phyloP scores from a whole-genome alignment of 2,797 vertebrate species.

The Centroberyx gerrardi region DNA sequence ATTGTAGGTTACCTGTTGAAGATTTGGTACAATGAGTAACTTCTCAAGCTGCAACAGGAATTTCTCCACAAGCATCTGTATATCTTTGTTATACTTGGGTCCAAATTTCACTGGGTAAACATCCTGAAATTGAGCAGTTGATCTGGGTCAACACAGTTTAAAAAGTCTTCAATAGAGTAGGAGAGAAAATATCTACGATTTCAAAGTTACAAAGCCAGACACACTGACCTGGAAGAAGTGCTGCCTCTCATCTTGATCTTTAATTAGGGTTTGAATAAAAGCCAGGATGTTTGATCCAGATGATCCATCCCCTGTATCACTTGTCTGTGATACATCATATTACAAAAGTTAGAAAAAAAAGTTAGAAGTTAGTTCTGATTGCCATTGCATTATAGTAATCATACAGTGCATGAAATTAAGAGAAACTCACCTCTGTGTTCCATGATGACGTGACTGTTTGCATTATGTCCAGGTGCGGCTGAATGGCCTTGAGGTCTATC shows the following conservation, averaged over 20 bases:
- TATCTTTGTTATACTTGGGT: constrained; percentile 57
- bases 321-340: neutral
- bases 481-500: constrained; percentile 22
- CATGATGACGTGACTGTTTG: constrained; percentile 14
- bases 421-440: constrained; percentile 26
- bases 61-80: constrained; percentile 29
- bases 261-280: constrained; percentile 29
- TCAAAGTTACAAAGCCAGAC: neutral
- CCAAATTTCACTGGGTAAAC: constrained; percentile 74
- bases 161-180: neutral
- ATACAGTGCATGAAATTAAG: constrained; percentile 30
- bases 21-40: constrained; percentile 49
- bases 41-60: constrained; percentile 72
- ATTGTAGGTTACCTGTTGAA: constrained; percentile 27
- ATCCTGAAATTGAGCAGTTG: constrained; percentile 31
- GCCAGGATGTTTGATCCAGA: constrained; percentile 17
- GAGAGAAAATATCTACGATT: neutral
- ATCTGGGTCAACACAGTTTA: constrained; percentile 34
- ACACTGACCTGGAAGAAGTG: constrained; percentile 31
- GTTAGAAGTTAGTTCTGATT: too few relatives aligned
- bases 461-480: constrained; percentile 45
- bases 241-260: constrained; percentile 26
- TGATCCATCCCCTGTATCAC: neutral
- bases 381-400: neutral
- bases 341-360: too few relatives aligned